phyloP scores from a whole-genome alignment of 1,140 invertebrate genomes.

The Trichomalopsis sarcophagae region DNA sequence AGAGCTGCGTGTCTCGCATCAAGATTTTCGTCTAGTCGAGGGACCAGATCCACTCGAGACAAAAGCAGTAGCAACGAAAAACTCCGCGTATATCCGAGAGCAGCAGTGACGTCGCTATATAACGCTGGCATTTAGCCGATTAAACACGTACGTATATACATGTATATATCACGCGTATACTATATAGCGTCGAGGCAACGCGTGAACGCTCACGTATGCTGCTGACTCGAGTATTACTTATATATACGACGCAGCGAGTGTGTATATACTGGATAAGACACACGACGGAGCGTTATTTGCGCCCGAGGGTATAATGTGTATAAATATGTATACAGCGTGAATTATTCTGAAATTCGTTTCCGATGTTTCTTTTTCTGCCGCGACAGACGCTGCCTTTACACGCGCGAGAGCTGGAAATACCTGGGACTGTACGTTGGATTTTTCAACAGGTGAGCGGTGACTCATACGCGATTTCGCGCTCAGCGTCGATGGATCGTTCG shows the following conservation, averaged over 20 bases:
- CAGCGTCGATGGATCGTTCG: too few relatives aligned
- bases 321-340: background rate
- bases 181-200: background rate
- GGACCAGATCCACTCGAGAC: too few relatives aligned
- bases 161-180: background rate
- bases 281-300: background rate
- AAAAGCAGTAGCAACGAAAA: too few relatives aligned
- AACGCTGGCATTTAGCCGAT: slow-evolving; percentile 16
- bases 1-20: background rate
- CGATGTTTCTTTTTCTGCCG: background rate
- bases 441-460: background rate
- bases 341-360: background rate
- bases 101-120: background rate
- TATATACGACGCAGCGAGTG: background rate
- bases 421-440: background rate
- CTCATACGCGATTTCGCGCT: background rate
- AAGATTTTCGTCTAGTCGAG: background rate
- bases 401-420: too few relatives aligned
- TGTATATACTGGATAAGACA: background rate
- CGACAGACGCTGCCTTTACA: too few relatives aligned
- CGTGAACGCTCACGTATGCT: slow-evolving; percentile 8
- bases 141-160: background rate
- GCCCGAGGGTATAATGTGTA: background rate
- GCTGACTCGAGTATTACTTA: too few relatives aligned
- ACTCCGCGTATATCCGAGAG: too few relatives aligned